Base-by-base conservation (phyloP, 2,888 invertebrate genomes). In the Euplexia lucipara region DNA sequence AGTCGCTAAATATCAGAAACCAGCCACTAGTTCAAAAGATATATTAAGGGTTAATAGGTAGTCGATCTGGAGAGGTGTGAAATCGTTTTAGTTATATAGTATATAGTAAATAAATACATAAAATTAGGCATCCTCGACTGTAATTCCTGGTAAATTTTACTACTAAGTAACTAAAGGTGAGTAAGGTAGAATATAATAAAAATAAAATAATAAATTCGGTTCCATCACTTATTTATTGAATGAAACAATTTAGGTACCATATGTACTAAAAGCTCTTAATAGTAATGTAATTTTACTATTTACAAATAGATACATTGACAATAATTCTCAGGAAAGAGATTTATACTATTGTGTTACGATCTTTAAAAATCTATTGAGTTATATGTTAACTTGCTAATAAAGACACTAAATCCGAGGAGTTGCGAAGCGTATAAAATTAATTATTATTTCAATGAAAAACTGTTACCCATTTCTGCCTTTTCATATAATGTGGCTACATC, bases 171-270 rank as follows among this genome's bases (percentile, higher is more conserved):
- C 26, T 26, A 26, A 26, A 26, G 26, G 26, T 56, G 48, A 5
- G 48, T 12, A 9, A 54, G 14, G 26, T 26, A 20, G 37, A 32
- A 14, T 0, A n/a, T 37, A 26, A 56, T 32, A 70, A 12, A 39
- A 61, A 42, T 65, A 76, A 74, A 70, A 75, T 30, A 74, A 75
- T 45, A 41, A 56, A 59, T 57, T 72, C 39, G 56, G 75, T 82
- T 77, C 81, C 70, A 83, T 87, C 67, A 83, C 81, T 76, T 87
- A 86, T 93, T 92, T 92, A 92, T 90, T 92, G 82, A 90, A 90
- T 93, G 85, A 90, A 91, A 90, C 87, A 88, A 84, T 86, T 86
- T 89, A 85, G 82, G 77, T 81, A 80, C 65, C 73, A 65, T 45
- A 89, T 81, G 75, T 83, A 84, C 87, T 87, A 88, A 70, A 83